Evolutionary conservation across 2,888 invertebrate genomes (phyloP), one percentile per base, ranked within the genome.

Genomic region (Lithophane leautieri): DNA sequence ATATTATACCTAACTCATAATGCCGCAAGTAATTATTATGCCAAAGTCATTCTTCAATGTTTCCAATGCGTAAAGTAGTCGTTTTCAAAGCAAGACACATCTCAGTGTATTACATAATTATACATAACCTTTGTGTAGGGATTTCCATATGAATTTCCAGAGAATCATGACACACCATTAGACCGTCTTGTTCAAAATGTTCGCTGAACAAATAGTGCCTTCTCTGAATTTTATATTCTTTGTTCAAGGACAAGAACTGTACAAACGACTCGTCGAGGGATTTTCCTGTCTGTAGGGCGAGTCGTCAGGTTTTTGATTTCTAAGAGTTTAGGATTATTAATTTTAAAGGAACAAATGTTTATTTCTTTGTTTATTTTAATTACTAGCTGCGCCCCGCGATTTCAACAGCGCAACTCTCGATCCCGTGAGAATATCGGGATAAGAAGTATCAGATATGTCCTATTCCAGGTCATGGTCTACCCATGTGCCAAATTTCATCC

Each of bases 101-200:
- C 56, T 44, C 60, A n/a, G 28, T 54, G 22, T 60, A 62, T 76
- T 50, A 60, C 54, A 72, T 68, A 63, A 82, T 85, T 85, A 82
- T 82, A 73, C 82, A 77, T 70, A 67, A 76, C 60, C 54, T 70
- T 75, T 76, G 69, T 72, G 22, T n/a, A 74, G 58, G 69, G 66
- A 85, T 82, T 81, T 86, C 68, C 84, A 88, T 88, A 86, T 83
- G 81, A 78, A 81, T 81, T 44, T 76, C 50, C 50, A 34, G 61
- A 54, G 78, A 76, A 47, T 75, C 54, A 81, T 81, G 84, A 78
- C 76, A 79, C 70, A 69, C 40, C 65, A 83, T 83, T 81, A 81
- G 14, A 42, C 52, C 19, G 58, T 69, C 54, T 56, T 80, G 78
- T 84, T 70, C 54, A 40, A 47, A 22, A 44, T 9, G 34, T 50